Evolutionary conservation across 1,140 invertebrate genomes (phyloP), one percentile per base, ranked within the genome.

Genomic region (Drosophila bocqueti): DNA sequence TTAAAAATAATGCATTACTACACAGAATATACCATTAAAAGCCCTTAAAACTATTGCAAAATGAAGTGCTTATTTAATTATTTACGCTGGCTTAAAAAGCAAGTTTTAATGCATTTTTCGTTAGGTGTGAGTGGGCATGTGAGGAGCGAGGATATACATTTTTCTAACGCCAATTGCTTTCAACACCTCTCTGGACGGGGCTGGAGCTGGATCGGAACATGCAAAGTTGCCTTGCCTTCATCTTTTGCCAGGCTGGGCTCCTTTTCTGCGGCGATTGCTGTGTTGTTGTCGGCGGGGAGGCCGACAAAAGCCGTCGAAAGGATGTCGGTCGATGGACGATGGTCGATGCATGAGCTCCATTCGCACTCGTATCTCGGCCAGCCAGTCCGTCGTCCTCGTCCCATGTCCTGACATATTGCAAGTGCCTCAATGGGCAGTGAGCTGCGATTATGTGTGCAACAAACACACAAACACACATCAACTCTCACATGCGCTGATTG

Each of bases 151-250:
- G 60, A 60, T 62, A 66, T 78, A 52, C 78, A 75, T 84, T 90
- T 89, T 81, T 90, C 74, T 81, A 76, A 76, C 73, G 78, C 78
- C 80, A 79, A 87, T 90, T 89, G 85, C 85, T 89, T 89, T 89
- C 85, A 89, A 89, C 84, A 90, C 85, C 85, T 89, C 58, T 58
- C 15, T 49, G 52, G 40, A 59, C 47, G 47, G 49, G 4, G 66
- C 67, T 57, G 66, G 47, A 2, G 16, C 47, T n/a, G 40, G 45
- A 54, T 13, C 13, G 59, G 55, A 58, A 68, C 69, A 73, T 73
- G 69, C 49, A 60, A 69, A 69, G 64, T 79, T 79, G 76, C 67
- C 57, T 55, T 66, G 61, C 62, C 77, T 79, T 66, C 67, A 71
- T 79, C 76, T 79, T 55, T 55, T 55, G 76, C 67, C 55, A 38